Evolutionary conservation across 1,140 invertebrate genomes (phyloP), one percentile per base, ranked within the genome.

Genomic region (Ylistrum balloti): DNA sequence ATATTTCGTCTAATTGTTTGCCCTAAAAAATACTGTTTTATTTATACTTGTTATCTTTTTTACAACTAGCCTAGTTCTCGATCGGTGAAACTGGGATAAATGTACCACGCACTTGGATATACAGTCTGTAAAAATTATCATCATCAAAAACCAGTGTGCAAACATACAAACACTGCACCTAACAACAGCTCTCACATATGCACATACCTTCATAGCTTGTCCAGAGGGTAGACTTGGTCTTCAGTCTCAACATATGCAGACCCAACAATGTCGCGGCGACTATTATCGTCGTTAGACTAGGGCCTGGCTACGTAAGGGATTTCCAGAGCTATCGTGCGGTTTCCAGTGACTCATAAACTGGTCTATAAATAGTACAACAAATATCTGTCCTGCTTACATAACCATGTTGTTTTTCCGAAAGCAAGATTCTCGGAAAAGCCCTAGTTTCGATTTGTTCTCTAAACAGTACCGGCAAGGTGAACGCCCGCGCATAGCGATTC

Each of bases 131-230:
- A n/a, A n/a, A n/a, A n/a, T n/a, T n/a, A n/a, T n/a, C n/a, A n/a
- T n/a, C n/a, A n/a, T n/a, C n/a, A n/a, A n/a, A n/a, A n/a, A n/a
- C n/a, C n/a, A n/a, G n/a, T n/a, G n/a, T n/a, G n/a, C 35, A 38
- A 45, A 45, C 41, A 17, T 0, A 92, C 91, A 33, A 95, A 41
- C 48, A 92, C 92, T 17, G 94, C 88, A 87, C 91, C 93, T 13
- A 56, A 45, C 17, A 86, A 95, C 56, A 3, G 93, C 91, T 0
- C 85, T 85, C 87, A 93, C 87, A 15, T 48, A 48, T 9, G 28
- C 17, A 74, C 56, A 5, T 74, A 28, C 56, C 56, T 74, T n/a
- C 56, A 74, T 74, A n/a, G 5, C 28, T 74, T 28, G 56, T n/a
- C 3, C 20, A 5, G 45, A 20, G 22, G 45, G 11, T n/a, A 48